phyloP scores from a whole-genome alignment of 2,113 vertebrate genomes.

The Apus apus region DNA sequence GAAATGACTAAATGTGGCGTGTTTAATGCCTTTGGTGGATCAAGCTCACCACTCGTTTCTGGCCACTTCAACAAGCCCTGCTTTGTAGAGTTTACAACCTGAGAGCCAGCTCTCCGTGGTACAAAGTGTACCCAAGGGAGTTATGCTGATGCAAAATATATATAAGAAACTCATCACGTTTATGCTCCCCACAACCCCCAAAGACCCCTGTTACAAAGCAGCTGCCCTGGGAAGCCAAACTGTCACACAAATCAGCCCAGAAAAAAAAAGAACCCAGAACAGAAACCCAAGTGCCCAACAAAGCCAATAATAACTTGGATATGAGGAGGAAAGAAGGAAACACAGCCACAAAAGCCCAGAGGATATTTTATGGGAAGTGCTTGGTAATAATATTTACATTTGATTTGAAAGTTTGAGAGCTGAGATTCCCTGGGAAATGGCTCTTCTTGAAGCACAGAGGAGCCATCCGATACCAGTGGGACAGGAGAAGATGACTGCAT shows the following conservation, averaged over 20 bases:
- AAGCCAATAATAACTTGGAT: not conserved
- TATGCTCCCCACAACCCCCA: not conserved
- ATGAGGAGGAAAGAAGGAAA: not conserved
- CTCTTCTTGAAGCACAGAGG: not conserved
- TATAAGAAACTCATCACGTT: not conserved
- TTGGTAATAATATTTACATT: not conserved
- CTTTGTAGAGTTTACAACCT: not conserved
- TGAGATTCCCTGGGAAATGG: not conserved
- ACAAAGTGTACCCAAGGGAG: not conserved
- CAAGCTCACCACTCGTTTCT: not conserved
- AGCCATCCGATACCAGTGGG: not conserved
- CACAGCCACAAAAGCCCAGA: not conserved
- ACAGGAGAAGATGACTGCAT: not conserved
- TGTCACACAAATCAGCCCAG: not conserved
- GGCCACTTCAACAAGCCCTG: not conserved
- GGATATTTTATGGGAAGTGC: not conserved
- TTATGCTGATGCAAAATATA: not conserved
- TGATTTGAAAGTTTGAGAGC: not conserved
- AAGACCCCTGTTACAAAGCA: not conserved
- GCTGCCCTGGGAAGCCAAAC: not conserved
- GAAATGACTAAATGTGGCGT: not conserved
- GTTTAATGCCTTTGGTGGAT: not conserved
- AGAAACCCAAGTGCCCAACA: not conserved
- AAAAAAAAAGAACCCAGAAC: not conserved
- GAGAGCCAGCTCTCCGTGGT: not conserved